Conservation (phyloP, 2,113 vertebrate genomes). For the Trogon surrucura region DNA sequence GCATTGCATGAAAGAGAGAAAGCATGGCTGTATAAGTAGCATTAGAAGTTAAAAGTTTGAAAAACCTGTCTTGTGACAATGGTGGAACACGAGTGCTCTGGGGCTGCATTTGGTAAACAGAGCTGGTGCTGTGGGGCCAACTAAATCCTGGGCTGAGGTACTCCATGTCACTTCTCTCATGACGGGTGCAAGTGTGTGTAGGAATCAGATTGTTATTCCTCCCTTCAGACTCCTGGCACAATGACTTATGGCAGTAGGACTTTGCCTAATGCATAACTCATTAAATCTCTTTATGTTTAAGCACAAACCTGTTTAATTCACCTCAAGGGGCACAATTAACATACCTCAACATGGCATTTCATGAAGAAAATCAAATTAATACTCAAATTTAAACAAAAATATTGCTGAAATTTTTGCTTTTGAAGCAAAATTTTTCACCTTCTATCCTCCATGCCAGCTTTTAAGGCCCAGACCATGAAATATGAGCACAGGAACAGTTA, state of each 20-base stretch:
- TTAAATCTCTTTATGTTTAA: background rate
- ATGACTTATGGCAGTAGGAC: background rate
- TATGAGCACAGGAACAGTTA: background rate
- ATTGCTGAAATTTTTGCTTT: background rate
- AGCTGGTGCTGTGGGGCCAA: rapidly evolving
- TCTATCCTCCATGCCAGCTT: background rate
- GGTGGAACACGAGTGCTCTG: background rate
- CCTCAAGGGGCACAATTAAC: background rate
- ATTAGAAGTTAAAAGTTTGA: background rate
- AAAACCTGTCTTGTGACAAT: background rate
- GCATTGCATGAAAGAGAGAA: background rate
- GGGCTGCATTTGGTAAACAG: background rate
- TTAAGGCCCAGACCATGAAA: background rate
- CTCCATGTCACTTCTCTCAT: rapidly evolving
- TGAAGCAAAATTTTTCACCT: background rate
- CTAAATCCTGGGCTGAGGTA: rapidly evolving
- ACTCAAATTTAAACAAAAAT: background rate
- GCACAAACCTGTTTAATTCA: background rate
- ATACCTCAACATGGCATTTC: background rate
- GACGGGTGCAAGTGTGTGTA: too few relatives aligned
- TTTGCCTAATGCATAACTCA: background rate
- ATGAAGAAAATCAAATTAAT: background rate
- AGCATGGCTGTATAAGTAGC: background rate
- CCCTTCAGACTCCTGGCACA: background rate
- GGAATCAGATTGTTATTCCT: rapidly evolving